Evolutionary conservation across 2,888 invertebrate genomes (phyloP), one percentile per base, ranked within the genome.

Genomic region (Malthinus flaveolus): DNA sequence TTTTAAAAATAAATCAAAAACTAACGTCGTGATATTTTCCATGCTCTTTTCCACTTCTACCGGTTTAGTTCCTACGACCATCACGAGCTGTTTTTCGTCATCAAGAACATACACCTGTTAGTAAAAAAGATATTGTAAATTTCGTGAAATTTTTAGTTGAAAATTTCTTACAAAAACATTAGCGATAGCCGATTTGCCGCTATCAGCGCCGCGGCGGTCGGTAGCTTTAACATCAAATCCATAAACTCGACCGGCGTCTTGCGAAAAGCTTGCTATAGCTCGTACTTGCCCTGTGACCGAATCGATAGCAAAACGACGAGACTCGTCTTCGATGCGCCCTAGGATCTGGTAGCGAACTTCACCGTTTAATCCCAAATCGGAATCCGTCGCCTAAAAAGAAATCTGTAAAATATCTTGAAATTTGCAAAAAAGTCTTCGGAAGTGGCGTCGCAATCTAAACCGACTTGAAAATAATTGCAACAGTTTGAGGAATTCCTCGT

Each of bases 221-320:
- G 91, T 92, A 7, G 93, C 94, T 78, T 92, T 92, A 7, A 93
- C 91, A 77, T 93, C 93, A 71, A 93, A 93, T 0, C 92, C 91
- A 71, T 88, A 92, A 37, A 93, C 89, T 63, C 86, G 83, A 0
- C 91, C 91, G 11, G 87, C 87, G 65, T 88, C 88, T 49, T 85
- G 79, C 0, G 84, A 80, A 56, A 93, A 86, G 36, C 86, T 83
- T 1, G 87, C 85, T 10, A 91, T 84, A 0, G 89, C 86, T 9
- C 90, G 83, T 44, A 93, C 88, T 65, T 88, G 87, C 3, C 93
- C 93, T 1, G 87, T 85, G 1, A 86, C 79, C 0, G 91, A 84
- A 75, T 93, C 91, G 64, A 93, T 89, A 50, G 88, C 85, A 71
- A 93, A 93, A 9, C 90, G 82, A 3, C 86, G 84, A 0, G 87